Conservation (phyloP, 2,113 vertebrate genomes). For the Indri indri region DNA sequence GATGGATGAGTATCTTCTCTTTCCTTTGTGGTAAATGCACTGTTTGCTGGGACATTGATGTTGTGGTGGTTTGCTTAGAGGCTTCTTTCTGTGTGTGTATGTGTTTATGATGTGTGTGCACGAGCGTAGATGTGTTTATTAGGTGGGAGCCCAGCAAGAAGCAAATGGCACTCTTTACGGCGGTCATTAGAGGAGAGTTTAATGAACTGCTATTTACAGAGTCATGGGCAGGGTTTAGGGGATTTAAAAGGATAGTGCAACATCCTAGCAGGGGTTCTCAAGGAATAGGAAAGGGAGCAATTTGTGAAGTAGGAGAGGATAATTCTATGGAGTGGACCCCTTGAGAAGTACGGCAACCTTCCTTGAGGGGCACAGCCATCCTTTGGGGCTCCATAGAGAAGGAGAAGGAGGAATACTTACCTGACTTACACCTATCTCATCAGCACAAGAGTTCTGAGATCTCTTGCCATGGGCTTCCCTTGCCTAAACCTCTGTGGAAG, state of each 20-base stretch:
- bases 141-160: not conserved
- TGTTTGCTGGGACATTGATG: not conserved
- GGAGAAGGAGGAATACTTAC: not conserved
- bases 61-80: not conserved
- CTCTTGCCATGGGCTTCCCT: not conserved
- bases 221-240: not conserved
- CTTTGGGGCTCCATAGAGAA: too few relatives aligned
- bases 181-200: not conserved
- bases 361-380: not conserved
- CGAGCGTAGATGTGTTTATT: not conserved
- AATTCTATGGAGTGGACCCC: not conserved
- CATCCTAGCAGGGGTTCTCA: too few relatives aligned
- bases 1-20: not conserved
- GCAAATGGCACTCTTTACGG: not conserved
- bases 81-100: not conserved
- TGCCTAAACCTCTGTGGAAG: not conserved
- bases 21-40: not conserved
- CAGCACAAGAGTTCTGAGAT: not conserved
- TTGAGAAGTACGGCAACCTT: too few relatives aligned
- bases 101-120: too few relatives aligned
- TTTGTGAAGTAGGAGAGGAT: not conserved
- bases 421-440: not conserved
- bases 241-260: not conserved
- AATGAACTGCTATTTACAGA: not conserved
- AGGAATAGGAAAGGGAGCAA: not conserved